Percentiles rank a stretch among this genome's conserved stretches.
Conservation (phyloP, 2,113 vertebrate species). For the Eptesicus fuscus region DNA sequence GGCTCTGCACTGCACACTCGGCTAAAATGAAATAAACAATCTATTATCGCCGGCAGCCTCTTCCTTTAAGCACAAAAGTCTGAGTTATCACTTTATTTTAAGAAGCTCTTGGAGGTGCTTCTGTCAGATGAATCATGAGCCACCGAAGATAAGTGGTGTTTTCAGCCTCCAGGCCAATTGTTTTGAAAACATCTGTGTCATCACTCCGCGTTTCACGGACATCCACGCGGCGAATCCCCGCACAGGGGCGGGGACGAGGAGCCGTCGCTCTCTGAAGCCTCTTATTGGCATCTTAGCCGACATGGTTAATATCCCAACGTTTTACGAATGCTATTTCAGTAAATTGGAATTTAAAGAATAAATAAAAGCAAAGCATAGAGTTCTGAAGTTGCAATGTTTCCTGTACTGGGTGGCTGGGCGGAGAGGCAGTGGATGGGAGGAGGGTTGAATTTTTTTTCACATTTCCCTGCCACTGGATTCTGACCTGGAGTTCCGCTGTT, state of each 20-base stretch:
- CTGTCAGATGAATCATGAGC: constrained; percentile 8
- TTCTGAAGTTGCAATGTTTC: background rate
- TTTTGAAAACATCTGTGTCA: constrained; percentile 4
- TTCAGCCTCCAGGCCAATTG: background rate
- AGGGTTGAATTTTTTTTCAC: background rate
- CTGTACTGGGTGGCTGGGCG: accelerated
- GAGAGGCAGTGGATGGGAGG: background rate
- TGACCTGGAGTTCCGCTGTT: background rate
- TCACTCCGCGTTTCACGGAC: background rate
- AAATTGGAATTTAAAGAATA: background rate
- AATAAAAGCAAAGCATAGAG: background rate
- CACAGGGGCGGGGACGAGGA: no score
- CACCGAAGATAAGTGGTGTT: background rate
- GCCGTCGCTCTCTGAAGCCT: background rate
- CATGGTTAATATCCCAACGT: background rate
- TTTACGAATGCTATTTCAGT: background rate
- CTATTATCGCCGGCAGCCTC: background rate
- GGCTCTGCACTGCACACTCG: background rate
- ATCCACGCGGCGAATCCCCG: background rate
- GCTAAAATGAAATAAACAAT: background rate
- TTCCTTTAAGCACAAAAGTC: constrained; percentile 18
- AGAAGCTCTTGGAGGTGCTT: background rate
- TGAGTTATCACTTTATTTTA: constrained; percentile 45
- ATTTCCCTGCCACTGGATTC: background rate
- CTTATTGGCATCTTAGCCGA: background rate